A percentile compares a stretch with the other conserved stretches of the same genome.
Conservation (phyloP, 2,888 invertebrate genomes). For the Therioaphis trifolii region DNA sequence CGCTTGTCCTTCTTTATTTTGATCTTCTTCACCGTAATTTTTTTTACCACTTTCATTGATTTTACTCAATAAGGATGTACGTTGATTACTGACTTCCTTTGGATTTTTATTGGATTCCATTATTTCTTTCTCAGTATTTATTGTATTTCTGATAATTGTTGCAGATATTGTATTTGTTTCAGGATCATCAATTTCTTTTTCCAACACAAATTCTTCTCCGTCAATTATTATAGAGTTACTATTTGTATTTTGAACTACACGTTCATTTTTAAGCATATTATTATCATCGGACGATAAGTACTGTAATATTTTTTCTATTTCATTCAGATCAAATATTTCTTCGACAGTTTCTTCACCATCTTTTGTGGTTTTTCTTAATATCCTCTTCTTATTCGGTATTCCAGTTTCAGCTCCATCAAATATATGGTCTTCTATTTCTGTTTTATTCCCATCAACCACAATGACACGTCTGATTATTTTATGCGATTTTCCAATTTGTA, state of each 20-base stretch:
- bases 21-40: too few relatives aligned
- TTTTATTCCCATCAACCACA: conserved; percentile 7
- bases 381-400: neutral
- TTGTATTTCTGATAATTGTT: neutral
- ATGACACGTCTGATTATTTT: neutral
- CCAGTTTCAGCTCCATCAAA: neutral
- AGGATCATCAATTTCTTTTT: neutral
- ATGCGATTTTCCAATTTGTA: neutral
- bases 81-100: neutral
- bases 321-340: neutral
- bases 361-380: conserved; percentile 17
- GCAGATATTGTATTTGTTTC: neutral
- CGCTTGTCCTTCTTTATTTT: too few relatives aligned
- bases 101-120: neutral
- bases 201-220: neutral
- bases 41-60: neutral
- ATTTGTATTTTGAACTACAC: neutral
- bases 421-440: neutral
- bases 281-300: neutral
- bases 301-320: neutral
- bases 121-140: neutral
- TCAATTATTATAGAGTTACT: neutral
- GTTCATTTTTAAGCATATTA: neutral
- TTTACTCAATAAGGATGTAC: neutral
- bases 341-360: neutral